Percentiles rank a stretch among this genome's conserved stretches.
Conservation (phyloP, 1,140 invertebrate species). For the Ridgeia piscesae region DNA sequence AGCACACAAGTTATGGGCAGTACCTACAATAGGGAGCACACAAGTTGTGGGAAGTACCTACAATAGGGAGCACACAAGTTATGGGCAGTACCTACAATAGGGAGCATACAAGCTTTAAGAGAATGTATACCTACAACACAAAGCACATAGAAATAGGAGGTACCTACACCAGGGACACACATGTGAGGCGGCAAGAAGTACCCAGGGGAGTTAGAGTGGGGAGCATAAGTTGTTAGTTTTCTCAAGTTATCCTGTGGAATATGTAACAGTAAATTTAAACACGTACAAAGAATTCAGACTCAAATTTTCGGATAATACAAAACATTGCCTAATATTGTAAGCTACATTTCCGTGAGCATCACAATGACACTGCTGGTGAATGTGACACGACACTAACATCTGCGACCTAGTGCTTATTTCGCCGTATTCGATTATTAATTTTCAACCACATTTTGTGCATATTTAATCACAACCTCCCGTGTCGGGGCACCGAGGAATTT, state of each 20-base stretch:
- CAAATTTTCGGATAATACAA: too few species aligned
- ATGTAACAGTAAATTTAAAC: too few species aligned
- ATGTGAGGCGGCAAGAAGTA: not conserved
- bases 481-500: not conserved
- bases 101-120: not conserved
- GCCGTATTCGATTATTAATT: not conserved
- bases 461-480: not conserved
- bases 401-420: not conserved
- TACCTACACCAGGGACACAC: slow-evolving; percentile 62
- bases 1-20: not conserved
- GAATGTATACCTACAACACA: slow-evolving; percentile 37
- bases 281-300: too few species aligned
- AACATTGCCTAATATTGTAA: not conserved
- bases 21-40: not conserved
- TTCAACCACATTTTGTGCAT: not conserved
- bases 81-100: slow-evolving; percentile 78
- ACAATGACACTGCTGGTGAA: not conserved
- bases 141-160: slow-evolving; percentile 80
- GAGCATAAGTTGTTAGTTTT: too few species aligned
- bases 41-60: not conserved
- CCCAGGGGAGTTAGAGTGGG: too few species aligned
- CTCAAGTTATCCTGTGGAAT: too few species aligned
- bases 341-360: not conserved
- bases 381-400: not conserved
- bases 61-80: slow-evolving; percentile 61